Conservation (phyloP, 2,888 invertebrate genomes). For the Lacanobia oleracea region DNA sequence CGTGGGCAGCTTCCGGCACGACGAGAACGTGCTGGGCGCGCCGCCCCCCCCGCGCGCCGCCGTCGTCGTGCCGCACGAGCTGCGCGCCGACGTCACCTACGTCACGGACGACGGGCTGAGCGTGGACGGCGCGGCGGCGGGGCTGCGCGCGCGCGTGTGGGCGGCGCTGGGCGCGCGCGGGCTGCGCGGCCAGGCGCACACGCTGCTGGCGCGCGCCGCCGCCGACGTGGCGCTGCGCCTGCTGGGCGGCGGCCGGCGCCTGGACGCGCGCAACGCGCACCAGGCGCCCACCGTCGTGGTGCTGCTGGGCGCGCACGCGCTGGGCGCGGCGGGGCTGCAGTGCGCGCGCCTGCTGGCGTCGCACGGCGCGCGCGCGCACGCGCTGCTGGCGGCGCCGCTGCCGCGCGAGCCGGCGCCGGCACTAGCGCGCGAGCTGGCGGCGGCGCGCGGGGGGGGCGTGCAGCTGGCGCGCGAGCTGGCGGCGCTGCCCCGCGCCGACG, state of each 20-base stretch:
- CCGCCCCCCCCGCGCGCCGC: conserved; percentile 61
- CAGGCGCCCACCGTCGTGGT: conserved; percentile 96
- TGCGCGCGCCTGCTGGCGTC: conserved; percentile 95
- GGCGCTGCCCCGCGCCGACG: conserved; percentile 48
- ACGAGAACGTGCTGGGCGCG: conserved; percentile 94
- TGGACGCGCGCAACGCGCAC: conserved; percentile 96
- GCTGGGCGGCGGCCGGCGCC: conserved; percentile 95
- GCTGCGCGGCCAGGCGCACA: conserved; percentile 87
- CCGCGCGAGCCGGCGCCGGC: conserved; percentile 73
- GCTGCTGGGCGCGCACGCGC: conserved; percentile 93
- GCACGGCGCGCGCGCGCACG: conserved; percentile 94
- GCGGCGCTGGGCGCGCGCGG: conserved; percentile 89
- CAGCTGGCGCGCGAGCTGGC: conserved; percentile 48
- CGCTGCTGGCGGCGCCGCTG: conserved; percentile 78
- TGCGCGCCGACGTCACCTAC: conserved; percentile 91
- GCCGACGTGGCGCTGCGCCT: conserved; percentile 94
- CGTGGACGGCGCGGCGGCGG: conserved; percentile 94
- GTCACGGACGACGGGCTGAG: conserved; percentile 95
- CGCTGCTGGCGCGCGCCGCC: conserved; percentile 95
- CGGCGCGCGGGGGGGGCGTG: conserved; percentile 58
- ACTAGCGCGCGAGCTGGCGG: conserved; percentile 60
- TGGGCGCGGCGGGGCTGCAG: conserved; percentile 91
- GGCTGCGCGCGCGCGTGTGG: conserved; percentile 93
- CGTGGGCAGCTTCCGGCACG: conserved; percentile 92
- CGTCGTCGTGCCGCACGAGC: conserved; percentile 93